Evolutionary conservation across 2,888 invertebrate species (phyloP).

Genomic region (Diplazon laetatorius): DNA sequence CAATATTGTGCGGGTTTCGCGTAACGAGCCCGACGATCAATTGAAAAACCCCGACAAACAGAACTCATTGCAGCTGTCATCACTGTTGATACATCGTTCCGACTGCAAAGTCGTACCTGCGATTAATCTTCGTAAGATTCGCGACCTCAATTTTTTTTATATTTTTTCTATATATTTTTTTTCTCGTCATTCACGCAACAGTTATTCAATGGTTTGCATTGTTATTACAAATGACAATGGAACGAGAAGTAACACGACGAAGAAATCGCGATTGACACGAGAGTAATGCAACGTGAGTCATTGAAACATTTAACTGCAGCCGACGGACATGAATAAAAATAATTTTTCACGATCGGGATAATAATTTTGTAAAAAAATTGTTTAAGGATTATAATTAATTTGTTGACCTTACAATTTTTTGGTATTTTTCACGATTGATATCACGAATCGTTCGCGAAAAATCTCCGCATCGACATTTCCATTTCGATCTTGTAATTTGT

Average conservation of each 20-base stretch:
- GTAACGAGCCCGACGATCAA: slow-evolving; percentile 41
- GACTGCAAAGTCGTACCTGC: slow-evolving; percentile 37
- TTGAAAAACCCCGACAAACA: slow-evolving; percentile 36
- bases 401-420: no score
- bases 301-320: no score
- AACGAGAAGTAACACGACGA: neutral
- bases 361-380: no score
- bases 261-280: neutral
- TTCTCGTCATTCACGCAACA: slow-evolving; percentile 33
- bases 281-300: no score
- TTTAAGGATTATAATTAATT: no score
- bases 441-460: no score
- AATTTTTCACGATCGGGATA: no score
- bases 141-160: slow-evolving; percentile 44
- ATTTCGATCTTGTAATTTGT: slow-evolving; percentile 3
- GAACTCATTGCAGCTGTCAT: no score
- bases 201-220: slow-evolving; percentile 6
- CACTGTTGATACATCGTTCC: slow-evolving; percentile 48
- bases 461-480: neutral
- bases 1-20: slow-evolving; percentile 27
- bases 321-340: no score
- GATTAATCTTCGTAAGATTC: slow-evolving; percentile 46
- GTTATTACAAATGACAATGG: neutral
- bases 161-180: slow-evolving; percentile 24
- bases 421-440: no score